phyloP scores from a whole-genome alignment of 2,797 vertebrate genomes.

The Pempheris klunzingeri region DNA sequence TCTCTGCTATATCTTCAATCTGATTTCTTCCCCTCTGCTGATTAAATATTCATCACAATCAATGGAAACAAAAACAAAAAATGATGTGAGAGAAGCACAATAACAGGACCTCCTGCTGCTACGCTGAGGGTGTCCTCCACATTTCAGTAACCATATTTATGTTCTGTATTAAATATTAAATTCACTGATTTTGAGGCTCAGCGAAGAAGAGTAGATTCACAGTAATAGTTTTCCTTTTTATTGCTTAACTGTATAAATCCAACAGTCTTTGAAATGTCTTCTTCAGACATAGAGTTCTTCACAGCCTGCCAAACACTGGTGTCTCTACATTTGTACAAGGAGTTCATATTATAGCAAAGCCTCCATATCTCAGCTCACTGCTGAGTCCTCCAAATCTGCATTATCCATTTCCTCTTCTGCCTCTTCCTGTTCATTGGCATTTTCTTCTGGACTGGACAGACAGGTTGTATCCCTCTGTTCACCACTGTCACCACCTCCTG shows the following conservation, averaged over 20 bases:
- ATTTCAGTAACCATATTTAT: not conserved
- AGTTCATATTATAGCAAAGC: conserved; percentile 1
- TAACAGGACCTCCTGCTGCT: conserved; percentile 22
- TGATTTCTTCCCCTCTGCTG: not conserved
- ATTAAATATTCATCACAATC: not conserved
- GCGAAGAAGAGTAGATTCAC: not conserved
- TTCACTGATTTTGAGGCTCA: not conserved
- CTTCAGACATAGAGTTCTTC: not conserved
- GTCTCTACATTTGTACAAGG: not conserved
- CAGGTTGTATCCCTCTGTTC: conserved; percentile 26
- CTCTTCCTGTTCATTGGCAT: conserved; percentile 1
- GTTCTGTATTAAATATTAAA: not conserved
- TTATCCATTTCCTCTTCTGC: conserved; percentile 10
- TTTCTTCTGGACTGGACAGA: conserved; percentile 40
- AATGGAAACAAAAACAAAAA: not conserved
- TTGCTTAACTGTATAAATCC: not conserved
- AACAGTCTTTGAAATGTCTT: not conserved
- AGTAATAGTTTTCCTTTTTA: not conserved
- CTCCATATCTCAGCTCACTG: conserved; percentile 30
- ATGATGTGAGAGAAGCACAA: not conserved
- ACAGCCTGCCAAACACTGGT: not conserved
- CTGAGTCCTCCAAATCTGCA: conserved; percentile 32
- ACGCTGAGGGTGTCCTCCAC: not conserved
- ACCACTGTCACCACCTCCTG: conserved; percentile 45
- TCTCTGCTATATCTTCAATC: not conserved